phyloP scores from a whole-genome alignment of 2,888 invertebrate species.

The Phyllotreta striolata region DNA sequence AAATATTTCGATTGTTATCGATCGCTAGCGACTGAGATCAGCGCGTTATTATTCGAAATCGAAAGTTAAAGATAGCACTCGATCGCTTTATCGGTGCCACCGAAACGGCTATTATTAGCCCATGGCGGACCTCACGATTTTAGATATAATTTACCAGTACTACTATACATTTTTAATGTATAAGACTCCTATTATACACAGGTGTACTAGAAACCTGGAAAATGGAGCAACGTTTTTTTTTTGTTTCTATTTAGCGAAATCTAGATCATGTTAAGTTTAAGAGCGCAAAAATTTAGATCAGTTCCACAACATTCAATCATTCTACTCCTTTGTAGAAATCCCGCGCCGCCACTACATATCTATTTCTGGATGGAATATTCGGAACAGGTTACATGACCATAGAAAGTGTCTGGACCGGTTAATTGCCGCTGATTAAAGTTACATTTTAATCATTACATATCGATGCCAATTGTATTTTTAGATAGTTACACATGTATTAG shows the following conservation, averaged over 20 bases:
- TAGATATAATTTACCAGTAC: background rate
- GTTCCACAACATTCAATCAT: background rate
- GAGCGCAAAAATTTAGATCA: too few relatives aligned
- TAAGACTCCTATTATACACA: too few relatives aligned
- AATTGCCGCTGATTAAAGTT: constrained; percentile 27
- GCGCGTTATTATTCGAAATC: constrained; percentile 37
- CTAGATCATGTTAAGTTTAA: too few relatives aligned
- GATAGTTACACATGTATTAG: constrained; percentile 38
- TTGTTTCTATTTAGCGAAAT: too few relatives aligned
- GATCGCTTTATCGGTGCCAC: constrained; percentile 37
- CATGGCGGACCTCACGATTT: constrained; percentile 23
- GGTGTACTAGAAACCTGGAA: too few relatives aligned
- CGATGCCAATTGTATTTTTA: constrained; percentile 41
- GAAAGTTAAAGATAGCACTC: constrained; percentile 46
- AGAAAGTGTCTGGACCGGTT: constrained; percentile 20
- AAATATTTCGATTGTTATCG: background rate
- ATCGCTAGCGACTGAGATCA: background rate
- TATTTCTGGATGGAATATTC: too few relatives aligned
- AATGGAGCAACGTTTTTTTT: too few relatives aligned
- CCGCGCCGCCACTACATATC: too few relatives aligned
- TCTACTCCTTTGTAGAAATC: background rate
- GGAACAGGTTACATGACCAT: constrained; percentile 17
- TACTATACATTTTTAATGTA: too few relatives aligned
- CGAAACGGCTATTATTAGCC: constrained; percentile 48
- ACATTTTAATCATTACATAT: constrained; percentile 30